Conservation (phyloP, 2,888 invertebrate genomes). For the Salpingus planirostris region DNA sequence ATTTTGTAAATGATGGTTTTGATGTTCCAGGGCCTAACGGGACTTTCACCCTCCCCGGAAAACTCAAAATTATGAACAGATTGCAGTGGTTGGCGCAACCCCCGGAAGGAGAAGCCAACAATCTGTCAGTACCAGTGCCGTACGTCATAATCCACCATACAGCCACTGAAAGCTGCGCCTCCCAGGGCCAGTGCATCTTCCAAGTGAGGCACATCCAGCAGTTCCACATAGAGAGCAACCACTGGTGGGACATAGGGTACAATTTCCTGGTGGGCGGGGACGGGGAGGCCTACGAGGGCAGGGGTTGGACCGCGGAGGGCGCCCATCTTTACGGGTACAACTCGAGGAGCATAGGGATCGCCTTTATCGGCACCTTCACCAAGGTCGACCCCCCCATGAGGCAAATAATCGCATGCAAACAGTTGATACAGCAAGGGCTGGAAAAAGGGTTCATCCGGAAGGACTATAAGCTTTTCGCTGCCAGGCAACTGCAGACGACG, state of each 20-base stretch:
- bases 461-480: conserved; percentile 60
- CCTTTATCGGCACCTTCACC: conserved; percentile 65
- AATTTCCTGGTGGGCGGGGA: conserved; percentile 76
- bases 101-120: conserved; percentile 28
- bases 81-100: conserved; percentile 62
- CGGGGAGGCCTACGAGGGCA: conserved; percentile 64
- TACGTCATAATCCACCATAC: conserved; percentile 58
- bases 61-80: conserved; percentile 49
- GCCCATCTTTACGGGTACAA: conserved; percentile 65
- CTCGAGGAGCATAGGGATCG: conserved; percentile 56
- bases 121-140: conserved; percentile 43
- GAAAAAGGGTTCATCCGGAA: conserved; percentile 49
- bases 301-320: conserved; percentile 65
- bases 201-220: conserved; percentile 55
- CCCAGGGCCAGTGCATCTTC: conserved; percentile 50
- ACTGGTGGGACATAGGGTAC: conserved; percentile 63
- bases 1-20: too few relatives aligned
- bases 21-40: conserved; percentile 15
- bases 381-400: conserved; percentile 43
- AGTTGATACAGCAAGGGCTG: conserved; percentile 55
- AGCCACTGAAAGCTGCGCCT: conserved; percentile 51
- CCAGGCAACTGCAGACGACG: conserved; percentile 56
- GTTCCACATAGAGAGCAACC: conserved; percentile 57
- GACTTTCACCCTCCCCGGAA: conserved; percentile 18
- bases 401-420: conserved; percentile 52